Conservation (phyloP, 2,888 invertebrate genomes). For the Invenusta paracnida region DNA sequence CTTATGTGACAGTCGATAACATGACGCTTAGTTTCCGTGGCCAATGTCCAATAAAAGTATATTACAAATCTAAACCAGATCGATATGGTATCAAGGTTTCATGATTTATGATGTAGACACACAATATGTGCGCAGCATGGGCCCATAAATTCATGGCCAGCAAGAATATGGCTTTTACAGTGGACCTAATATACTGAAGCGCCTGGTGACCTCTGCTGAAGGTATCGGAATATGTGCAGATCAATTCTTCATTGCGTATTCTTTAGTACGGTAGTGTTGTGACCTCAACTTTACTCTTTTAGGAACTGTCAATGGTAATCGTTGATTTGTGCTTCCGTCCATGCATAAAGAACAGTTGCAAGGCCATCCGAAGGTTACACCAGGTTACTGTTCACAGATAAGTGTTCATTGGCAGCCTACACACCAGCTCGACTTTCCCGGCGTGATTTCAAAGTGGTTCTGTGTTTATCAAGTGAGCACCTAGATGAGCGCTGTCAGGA, state of each 20-base stretch:
- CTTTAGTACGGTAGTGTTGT: background rate
- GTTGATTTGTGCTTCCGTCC: conserved; percentile 1
- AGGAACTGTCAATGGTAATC: background rate
- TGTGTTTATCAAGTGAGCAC: conserved; percentile 11
- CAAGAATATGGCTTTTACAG: background rate
- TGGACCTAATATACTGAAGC: background rate
- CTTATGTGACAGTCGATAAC: no score
- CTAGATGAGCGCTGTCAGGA: background rate
- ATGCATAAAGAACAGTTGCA: background rate
- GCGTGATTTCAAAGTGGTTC: background rate
- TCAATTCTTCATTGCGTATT: background rate
- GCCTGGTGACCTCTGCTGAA: background rate
- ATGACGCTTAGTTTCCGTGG: background rate
- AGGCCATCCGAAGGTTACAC: background rate
- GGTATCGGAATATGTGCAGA: background rate
- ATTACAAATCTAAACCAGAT: background rate
- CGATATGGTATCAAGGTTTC: no score
- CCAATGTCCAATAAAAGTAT: background rate
- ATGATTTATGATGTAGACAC: no score
- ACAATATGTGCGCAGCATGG: no score
- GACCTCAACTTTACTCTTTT: background rate
- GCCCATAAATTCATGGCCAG: no score
- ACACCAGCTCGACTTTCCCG: background rate
- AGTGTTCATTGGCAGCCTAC: conserved; percentile 3
- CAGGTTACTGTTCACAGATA: background rate